Evolutionary conservation across 2,797 vertebrate species (phyloP), one percentile per base, ranked within the genome.

Genomic region (Decapterus maruadsi): DNA sequence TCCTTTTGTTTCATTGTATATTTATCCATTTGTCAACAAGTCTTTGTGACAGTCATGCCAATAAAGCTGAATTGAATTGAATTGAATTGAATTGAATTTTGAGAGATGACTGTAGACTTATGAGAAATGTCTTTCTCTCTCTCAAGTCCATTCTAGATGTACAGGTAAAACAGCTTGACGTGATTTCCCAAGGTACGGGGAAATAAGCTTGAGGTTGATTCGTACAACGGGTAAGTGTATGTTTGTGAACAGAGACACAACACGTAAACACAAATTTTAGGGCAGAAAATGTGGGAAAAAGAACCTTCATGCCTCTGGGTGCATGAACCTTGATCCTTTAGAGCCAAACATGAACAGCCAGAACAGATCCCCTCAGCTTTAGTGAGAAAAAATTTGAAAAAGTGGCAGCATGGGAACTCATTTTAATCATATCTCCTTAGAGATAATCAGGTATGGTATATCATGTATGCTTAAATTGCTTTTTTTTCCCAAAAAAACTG

Each of bases 261-360:
- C n/a, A n/a, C n/a, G n/a, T n/a, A n/a, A n/a, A n/a, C n/a, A n/a
- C n/a, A n/a, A n/a, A n/a, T n/a, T n/a, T 89, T 67, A 60, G 67
- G 78, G 60, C 31, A 73, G 43, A 83, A 81, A 66, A 82, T 90
- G 85, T 90, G 91, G 85, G 80, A 84, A 94, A 92, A 85, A 77
- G 34, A 85, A 78, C 36, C 20, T 53, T 22, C 56, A 77, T 76
- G 75, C 82, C 79, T 83, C 80, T 76, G 66, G 81, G 83, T 70
- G 89, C 67, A 11, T 81, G 83, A 84, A 84, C 80, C 68, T 38
- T 89, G 73, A 93, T 87, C 87, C 85, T 77, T 50, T 77, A 36
- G 86, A 92, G 89, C 77, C 80, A 42, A 82, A 68, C 72, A 70
- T 78, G 62, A 87, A 88, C 82, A 77, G 66, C 81, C 81, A 84